Evolutionary conservation across 2,888 invertebrate species (phyloP), one percentile per base, ranked within the genome.

Genomic region (Apomyelois bistriatella): DNA sequence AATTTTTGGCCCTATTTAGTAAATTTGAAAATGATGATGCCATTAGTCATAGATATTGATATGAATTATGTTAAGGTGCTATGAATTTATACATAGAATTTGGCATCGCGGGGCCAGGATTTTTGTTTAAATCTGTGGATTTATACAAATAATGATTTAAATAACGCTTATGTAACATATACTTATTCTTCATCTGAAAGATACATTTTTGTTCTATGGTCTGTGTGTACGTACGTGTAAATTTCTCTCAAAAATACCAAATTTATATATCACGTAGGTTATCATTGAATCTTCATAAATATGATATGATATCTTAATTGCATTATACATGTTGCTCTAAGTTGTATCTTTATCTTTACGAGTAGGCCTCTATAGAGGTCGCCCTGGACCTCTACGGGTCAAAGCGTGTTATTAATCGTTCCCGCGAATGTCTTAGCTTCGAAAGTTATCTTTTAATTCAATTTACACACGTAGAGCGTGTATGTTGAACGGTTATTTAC

Each of bases 381-480:
- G 70, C 61, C 66, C 65, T 61, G 68, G 60, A 70, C 65, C 52
- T 61, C 60, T 61, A 54, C 62, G 65, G 79, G 77, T 80, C 82
- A 79, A 76, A 72, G 50, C 53, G 56, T 48, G 43, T 67, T 76
- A 79, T 81, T 75, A 77, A 80, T 78, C 71, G 70, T 71, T 65
- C 65, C 64, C 62, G 74, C 74, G 60, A 79, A 78, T 73, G 71
- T 71, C 72, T 72, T 73, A 68, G 66, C 70, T 66, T 71, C 68
- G 73, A 60, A 65, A 72, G 74, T 82, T 85, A 85, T 86, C 84
- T 83, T 79, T 79, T 83, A 84, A 85, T 85, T 85, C 78, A 84
- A 84, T 85, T 83, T 84, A 83, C 80, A 82, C 74, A 70, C 69
- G 71, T 79, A 73, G 60, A 22, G 22, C 22, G 22, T 22, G 64